These are phyloP conservation scores for Scaptomyza caliginosa DNA, from an alignment of 2,888 invertebrate species.

Conservation along the genomic window DNA sequence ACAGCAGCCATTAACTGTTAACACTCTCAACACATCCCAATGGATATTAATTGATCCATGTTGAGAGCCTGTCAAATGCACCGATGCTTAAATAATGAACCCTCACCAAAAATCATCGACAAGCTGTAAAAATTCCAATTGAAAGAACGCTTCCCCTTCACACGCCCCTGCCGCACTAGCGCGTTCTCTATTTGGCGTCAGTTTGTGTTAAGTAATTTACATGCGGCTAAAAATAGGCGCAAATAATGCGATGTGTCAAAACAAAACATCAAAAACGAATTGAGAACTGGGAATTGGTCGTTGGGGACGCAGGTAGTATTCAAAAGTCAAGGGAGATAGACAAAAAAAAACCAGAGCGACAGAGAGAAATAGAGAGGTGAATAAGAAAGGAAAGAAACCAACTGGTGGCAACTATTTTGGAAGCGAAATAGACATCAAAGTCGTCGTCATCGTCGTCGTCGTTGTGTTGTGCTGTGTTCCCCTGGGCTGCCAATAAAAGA, in stretches of 20 bases:
- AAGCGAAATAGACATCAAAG: conserved; percentile 61
- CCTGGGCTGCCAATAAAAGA: conserved; percentile 72
- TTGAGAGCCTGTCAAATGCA: conserved; percentile 72
- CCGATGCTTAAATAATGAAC: conserved; percentile 60
- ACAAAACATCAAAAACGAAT: conserved; percentile 73
- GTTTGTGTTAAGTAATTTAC: conserved; percentile 66
- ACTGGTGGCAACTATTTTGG: conserved; percentile 29
- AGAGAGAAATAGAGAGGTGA: neutral
- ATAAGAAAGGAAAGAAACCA: conserved; percentile 9
- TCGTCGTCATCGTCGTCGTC: no score
- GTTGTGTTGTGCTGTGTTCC: no score
- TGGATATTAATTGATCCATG: conserved; percentile 75
- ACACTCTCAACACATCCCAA: conserved; percentile 47
- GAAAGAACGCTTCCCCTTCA: conserved; percentile 4
- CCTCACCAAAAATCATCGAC: conserved; percentile 25
- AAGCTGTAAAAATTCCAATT: conserved; percentile 63
- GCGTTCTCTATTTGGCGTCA: conserved; percentile 2
- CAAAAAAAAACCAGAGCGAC: no score
- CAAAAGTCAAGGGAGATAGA: conserved; percentile 26
- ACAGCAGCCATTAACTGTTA: conserved; percentile 61
- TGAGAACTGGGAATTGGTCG: neutral
- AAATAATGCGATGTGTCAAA: conserved; percentile 74
- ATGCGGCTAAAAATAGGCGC: conserved; percentile 61
- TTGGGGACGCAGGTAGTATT: conserved; percentile 26
- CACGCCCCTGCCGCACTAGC: neutral